Evolutionary conservation across 23 tunicate species (phyloP), one percentile per base, ranked within the genome.

Genomic region (Styela plicata): DNA sequence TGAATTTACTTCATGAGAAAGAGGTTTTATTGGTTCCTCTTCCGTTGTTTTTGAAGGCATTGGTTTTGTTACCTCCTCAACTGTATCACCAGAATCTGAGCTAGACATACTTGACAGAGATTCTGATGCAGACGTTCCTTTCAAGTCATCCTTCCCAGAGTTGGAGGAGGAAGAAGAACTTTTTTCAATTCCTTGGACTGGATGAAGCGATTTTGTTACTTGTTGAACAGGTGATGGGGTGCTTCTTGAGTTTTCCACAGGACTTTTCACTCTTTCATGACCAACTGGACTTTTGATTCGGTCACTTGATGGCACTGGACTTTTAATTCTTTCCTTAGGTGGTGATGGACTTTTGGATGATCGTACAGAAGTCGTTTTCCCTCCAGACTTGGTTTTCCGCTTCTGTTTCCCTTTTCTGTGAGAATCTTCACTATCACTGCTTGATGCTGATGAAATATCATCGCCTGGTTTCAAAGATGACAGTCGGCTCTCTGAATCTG

Each of bases 101-200:
- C 31, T 29, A 18, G 81, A 76, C 66, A 53, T 20, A 53, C 81
- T 76, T 1, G 81, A 76, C 31, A 53, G 13, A 36, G 81, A 76
- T 19, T 52, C 33, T n/a, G 81, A 44, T 53, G 81, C 36, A 24
- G 34, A 27, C 3, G 35, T 71, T 31, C 23, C 34, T 36, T 29
- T 29, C 20, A 28, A 3, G 29, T 32, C 36, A 30, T 71, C 37
- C 17, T 71, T 31, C 3, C 34, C 77, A 3, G 77, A 71, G 13
- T 44, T 44, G 36, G 77, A 71, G 3, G 23, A 21, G 37, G 77
- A 29, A 33, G 36, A 7, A 18, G 77, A 17, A 36, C 77, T 71
- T 71, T 71, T 52, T 17, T 76, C 65, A 32, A 76, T 65, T 36
- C 44, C 18, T 26, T 33, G 30, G 44, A 76, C 44, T 44, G 64